Conservation (phyloP, 2,888 invertebrate genomes). For the Caenorhabditis zanzibari region DNA sequence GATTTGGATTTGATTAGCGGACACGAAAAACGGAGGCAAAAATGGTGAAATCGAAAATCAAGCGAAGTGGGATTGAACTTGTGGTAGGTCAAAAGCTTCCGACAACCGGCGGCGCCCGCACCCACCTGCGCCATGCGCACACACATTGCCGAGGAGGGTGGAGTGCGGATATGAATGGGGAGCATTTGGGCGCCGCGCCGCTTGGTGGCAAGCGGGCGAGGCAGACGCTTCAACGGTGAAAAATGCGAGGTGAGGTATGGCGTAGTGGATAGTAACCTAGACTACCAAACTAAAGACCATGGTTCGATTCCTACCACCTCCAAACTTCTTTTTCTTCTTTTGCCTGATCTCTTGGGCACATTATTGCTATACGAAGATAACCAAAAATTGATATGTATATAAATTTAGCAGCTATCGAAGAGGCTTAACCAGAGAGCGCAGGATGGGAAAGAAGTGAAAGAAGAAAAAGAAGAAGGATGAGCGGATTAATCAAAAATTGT, state of each 20-base stretch:
- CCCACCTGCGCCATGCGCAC: background rate
- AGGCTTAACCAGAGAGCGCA: slow-evolving; percentile 23
- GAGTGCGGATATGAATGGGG: background rate
- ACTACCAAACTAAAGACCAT: background rate
- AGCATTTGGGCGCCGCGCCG: background rate
- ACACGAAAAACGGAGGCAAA: background rate
- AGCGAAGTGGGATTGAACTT: background rate
- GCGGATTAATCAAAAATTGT: slow-evolving; percentile 32
- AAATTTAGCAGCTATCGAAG: slow-evolving; percentile 37
- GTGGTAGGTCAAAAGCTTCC: background rate
- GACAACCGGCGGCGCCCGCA: background rate
- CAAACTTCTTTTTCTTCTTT: background rate
- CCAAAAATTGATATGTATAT: background rate
- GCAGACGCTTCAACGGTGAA: background rate
- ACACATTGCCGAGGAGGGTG: background rate
- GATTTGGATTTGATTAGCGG: slow-evolving; percentile 45
- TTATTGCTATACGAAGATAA: background rate
- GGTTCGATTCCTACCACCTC: background rate
- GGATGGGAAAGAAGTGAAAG: slow-evolving; percentile 4
- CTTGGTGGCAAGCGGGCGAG: background rate
- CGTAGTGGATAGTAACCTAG: background rate
- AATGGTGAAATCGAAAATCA: slow-evolving; percentile 6
- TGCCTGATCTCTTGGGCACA: background rate
- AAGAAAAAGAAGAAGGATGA: slow-evolving; percentile 22
- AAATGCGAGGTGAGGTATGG: background rate